Evolutionary conservation across 2,797 vertebrate species (phyloP).

Genomic region (Melanotaenia nigrans): DNA sequence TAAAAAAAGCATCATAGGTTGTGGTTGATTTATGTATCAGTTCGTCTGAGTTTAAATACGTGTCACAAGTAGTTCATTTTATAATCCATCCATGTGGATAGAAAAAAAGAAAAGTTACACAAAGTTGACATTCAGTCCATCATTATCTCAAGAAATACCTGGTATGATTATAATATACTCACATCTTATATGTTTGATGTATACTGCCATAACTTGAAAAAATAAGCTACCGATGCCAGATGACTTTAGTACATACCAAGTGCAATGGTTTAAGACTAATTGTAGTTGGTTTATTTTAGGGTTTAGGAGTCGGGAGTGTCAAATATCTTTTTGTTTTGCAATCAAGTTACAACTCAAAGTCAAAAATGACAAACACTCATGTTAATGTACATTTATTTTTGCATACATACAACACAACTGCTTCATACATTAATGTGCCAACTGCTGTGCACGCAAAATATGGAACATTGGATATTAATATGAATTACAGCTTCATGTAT

Average conservation of each 20-base stretch:
- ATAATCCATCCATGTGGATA: no score
- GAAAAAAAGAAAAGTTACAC: no score
- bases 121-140: no score
- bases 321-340: neutral
- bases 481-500: slow-evolving; percentile 75
- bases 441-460: slow-evolving; percentile 82
- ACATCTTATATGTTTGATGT: no score
- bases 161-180: no score
- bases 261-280: neutral
- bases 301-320: neutral
- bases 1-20: no score
- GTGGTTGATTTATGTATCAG: no score
- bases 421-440: slow-evolving; percentile 86
- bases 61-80: neutral
- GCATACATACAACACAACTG: slow-evolving; percentile 88
- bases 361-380: slow-evolving; percentile 29
- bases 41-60: no score
- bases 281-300: neutral
- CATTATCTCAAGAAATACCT: no score
- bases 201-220: neutral
- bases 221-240: neutral
- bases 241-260: neutral
- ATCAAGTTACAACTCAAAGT: neutral
- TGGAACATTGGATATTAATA: slow-evolving; percentile 80
- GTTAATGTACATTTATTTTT: slow-evolving; percentile 89